Percentiles rank a stretch among this genome's conserved stretches.
Evolutionary conservation across 2,113 vertebrate species (phyloP).

Genomic region (Chamaea fasciata): DNA sequence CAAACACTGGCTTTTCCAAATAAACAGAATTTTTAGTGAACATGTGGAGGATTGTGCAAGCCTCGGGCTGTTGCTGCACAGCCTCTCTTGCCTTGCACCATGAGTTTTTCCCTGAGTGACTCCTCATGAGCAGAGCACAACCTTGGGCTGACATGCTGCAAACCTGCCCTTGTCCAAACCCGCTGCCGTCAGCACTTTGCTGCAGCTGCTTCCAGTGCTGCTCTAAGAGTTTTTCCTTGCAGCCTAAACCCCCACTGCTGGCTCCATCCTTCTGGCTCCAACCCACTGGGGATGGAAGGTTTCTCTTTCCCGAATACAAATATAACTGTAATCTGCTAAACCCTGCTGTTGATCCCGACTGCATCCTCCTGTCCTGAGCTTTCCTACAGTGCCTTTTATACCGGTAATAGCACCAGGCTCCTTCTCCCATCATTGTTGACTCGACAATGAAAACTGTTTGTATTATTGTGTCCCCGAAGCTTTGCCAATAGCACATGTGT

Average conservation of each 20-base stretch:
- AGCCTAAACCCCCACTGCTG: neutral
- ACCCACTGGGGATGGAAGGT: slow-evolving; percentile 21
- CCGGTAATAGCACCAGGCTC: slow-evolving; percentile 50
- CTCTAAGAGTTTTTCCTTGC: neutral
- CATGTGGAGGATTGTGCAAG: neutral
- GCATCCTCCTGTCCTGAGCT: slow-evolving; percentile 56
- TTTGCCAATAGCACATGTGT: slow-evolving; percentile 79
- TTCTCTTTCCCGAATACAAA: slow-evolving; percentile 55
- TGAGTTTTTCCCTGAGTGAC: neutral
- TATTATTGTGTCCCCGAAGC: slow-evolving; percentile 70
- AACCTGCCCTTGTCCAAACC: neutral
- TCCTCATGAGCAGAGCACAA: neutral
- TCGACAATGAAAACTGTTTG: slow-evolving; percentile 69
- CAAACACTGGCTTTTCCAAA: neutral
- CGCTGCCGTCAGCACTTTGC: slow-evolving; percentile 25
- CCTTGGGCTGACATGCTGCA: neutral
- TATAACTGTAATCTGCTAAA: slow-evolving; percentile 30
- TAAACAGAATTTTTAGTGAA: neutral
- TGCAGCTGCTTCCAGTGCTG: slow-evolving; percentile 8
- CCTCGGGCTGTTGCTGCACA: accelerated
- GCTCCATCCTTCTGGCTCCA: slow-evolving; percentile 42
- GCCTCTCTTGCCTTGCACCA: neutral
- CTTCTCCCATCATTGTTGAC: slow-evolving; percentile 69
- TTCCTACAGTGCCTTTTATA: slow-evolving; percentile 39
- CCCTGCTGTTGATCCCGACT: slow-evolving; percentile 36